Base-by-base conservation (phyloP, 2,797 vertebrate genomes). In the Coregonus ussuriensis region DNA sequence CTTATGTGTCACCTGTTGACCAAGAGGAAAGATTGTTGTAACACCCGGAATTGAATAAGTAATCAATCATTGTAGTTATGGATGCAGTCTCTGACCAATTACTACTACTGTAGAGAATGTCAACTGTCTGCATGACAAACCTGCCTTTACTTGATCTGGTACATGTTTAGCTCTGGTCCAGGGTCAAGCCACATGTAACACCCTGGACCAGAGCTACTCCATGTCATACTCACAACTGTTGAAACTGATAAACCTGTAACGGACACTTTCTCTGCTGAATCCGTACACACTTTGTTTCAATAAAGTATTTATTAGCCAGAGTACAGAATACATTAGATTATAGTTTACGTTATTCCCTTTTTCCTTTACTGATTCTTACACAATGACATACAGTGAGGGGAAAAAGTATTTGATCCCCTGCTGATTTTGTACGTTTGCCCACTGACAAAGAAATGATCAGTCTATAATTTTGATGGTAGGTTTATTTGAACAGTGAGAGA, bases 261-360 rank as follows among this genome's bases (percentile, higher is more conserved):
- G 2, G 16, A n/a, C 7, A 37, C 11, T 3, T 15, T 25, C 59
- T 74, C 74, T 75, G 51, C 79, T 37, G 77, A 79, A 25, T 25
- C 25, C 25, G 25, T 25, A 25, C 25, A 25, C 25, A 25, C 25
- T 25, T 25, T 25, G 25, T 25, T 25, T 25, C 25, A 25, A 25
- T 25, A 25, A 25, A 25, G 25, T 25, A 25, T 25, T 25, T 25
- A 25, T 25, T 25, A 25, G 25, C 25, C 25, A 25, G 25, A 25
- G 25, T 25, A 25, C 25, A 25, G 25, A 25, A 25, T 25, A 25
- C 25, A 25, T 25, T 25, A 25, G 25, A 25, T 25, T 25, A 25
- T 25, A 25, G 25, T 25, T 25, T 25, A 25, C 25, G 25, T 25
- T 25, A 25, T 25, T 25, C 25, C 25, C 25, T 25, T 25, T 25